Base-by-base conservation (phyloP, 2,797 vertebrate genomes). In the Spinus pinus region DNA sequence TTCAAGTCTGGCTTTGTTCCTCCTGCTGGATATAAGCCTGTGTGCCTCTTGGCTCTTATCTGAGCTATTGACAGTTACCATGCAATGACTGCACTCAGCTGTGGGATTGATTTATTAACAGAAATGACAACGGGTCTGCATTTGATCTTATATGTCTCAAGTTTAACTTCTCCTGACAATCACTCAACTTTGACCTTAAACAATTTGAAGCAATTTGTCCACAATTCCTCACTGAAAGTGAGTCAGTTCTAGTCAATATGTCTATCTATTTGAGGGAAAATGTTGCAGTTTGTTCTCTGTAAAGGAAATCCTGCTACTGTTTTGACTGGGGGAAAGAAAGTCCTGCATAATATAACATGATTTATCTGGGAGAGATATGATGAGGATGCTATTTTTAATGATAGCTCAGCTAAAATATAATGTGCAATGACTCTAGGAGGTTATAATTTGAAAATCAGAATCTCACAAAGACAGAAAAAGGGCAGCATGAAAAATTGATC, bases 401-500 rank as follows among this genome's bases (percentile, higher is more conserved):
- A 84, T 72, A 96, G 41, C 86, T 96, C 86, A 94, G 87, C 93
- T 89, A 62, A 94, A 96, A 95, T 89, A 83, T 81, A 86, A 88
- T 74, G 60, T 91, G 16, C 58, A 79, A 51, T 88, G 81, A 93
- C 72, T 96, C 67, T 58, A 37, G 50, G 72, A 94, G 61, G 88
- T 92, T 95, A 77, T 91, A 6, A 74, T 92, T 69, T 67, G 66
- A 94, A 49, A 96, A 93, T 91, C 75, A 91, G 66, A 66, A 57
- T 73, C 31, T 83, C 84, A 78, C 2, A 20, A 86, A 95, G 93
- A 95, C 90, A 83, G 92, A 95, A 96, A 93, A 97, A 96, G 84
- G 57, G 41, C 90, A 88, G 73, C 94, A 96, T 97, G 74, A 97
- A 97, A 97, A 95, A 96, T 97, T 97, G 87, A 97, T 97, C 93